Evolutionary conservation across 1,140 invertebrate species (phyloP).

Genomic region (Coptotermes formosanus): DNA sequence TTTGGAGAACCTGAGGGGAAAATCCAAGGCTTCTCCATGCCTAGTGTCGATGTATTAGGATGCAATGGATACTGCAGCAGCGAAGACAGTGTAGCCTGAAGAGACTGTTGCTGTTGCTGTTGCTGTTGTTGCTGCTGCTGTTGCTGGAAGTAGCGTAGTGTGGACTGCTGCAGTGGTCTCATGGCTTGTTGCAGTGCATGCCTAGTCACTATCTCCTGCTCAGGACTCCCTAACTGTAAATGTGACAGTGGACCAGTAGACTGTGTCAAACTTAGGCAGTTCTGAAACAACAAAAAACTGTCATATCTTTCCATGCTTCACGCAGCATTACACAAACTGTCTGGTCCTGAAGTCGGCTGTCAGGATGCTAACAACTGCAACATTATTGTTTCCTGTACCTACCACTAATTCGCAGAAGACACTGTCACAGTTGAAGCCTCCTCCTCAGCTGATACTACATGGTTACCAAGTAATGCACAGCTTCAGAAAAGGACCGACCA

Average conservation of each 20-base stretch:
- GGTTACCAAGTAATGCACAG: too few relatives aligned
- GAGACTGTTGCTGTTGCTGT: slow-evolving; percentile 42
- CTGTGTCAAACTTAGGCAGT: slow-evolving; percentile 25
- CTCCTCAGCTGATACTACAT: too few relatives aligned
- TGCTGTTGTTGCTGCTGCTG: slow-evolving; percentile 45
- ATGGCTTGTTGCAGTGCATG: slow-evolving; percentile 3
- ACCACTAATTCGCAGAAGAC: too few relatives aligned
- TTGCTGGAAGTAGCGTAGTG: slow-evolving; percentile 40
- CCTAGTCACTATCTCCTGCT: neutral
- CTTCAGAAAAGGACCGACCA: too few relatives aligned
- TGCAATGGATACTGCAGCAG: slow-evolving; percentile 40
- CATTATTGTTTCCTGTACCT: too few relatives aligned
- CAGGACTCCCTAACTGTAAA: slow-evolving; percentile 19
- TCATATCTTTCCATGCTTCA: too few relatives aligned
- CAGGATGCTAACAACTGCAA: too few relatives aligned
- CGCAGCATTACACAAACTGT: neutral
- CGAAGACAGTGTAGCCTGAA: slow-evolving; percentile 39
- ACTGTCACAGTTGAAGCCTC: too few relatives aligned
- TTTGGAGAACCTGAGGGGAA: slow-evolving; percentile 35
- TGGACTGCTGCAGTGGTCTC: slow-evolving; percentile 39
- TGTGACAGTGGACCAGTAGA: neutral
- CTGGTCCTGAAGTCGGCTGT: neutral
- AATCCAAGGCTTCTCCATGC: slow-evolving; percentile 27
- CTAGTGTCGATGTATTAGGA: slow-evolving; percentile 30
- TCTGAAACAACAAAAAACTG: slow-evolving; percentile 22